Percentiles rank a stretch among this genome's conserved stretches.
Evolutionary conservation across 2,113 vertebrate genomes (phyloP).

Genomic region (Mesocricetus auratus): DNA sequence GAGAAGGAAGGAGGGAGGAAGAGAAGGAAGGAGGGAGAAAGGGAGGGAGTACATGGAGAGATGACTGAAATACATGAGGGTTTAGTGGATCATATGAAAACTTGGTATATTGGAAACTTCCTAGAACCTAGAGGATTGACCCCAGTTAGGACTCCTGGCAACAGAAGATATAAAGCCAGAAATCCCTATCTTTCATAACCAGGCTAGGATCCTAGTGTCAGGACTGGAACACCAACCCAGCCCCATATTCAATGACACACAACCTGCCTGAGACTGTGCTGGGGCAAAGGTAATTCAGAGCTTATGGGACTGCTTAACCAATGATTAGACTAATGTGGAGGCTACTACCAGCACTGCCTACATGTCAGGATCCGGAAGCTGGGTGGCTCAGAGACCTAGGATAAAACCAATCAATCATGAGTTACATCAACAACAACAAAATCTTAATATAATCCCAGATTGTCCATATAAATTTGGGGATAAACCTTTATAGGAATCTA

Average conservation of each 20-base stretch:
- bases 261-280: not conserved
- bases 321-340: not conserved
- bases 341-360: not conserved
- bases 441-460: slow-evolving; percentile 51
- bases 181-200: not conserved
- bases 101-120: not conserved
- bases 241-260: not conserved
- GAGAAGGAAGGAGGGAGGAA: too few species aligned
- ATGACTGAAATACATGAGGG: too few species aligned
- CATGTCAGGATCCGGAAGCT: not conserved
- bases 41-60: too few species aligned
- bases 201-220: not conserved
- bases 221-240: not conserved
- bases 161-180: too few species aligned
- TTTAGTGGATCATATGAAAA: not conserved
- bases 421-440: not conserved
- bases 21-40: too few species aligned
- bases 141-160: not conserved
- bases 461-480: slow-evolving; percentile 32
- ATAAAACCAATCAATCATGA: not conserved
- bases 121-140: not conserved
- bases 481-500: slow-evolving; percentile 37
- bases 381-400: not conserved
- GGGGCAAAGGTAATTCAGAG: not conserved
- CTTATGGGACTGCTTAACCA: not conserved